Evolutionary conservation across 2,797 vertebrate species (phyloP).

Genomic region (Danio kyathit): DNA sequence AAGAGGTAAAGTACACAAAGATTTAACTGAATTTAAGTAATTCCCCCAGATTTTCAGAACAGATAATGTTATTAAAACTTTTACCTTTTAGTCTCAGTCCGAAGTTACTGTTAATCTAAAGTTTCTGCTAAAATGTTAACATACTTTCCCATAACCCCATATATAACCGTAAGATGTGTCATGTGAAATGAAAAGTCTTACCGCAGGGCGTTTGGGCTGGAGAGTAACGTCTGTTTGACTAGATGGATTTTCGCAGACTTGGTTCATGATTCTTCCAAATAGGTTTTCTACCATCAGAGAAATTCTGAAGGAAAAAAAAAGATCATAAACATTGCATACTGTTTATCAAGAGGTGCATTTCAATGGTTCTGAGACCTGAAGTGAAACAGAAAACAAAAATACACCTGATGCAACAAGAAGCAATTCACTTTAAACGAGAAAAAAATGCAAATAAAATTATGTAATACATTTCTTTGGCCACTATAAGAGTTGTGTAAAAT

Average conservation of each 20-base stretch:
- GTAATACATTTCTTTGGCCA: no score
- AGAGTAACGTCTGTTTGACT: background rate
- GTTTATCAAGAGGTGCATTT: background rate
- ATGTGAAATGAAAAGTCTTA: constrained; percentile 29
- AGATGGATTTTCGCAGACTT: background rate
- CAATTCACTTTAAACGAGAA: background rate
- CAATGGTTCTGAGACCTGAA: background rate
- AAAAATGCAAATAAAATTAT: background rate
- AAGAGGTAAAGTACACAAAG: background rate
- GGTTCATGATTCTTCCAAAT: constrained; percentile 26
- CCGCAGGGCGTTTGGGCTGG: constrained; percentile 23
- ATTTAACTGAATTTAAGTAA: background rate
- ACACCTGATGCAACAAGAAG: background rate
- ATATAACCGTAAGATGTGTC: background rate
- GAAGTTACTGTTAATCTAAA: background rate
- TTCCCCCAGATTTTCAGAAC: no score
- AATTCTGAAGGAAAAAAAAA: background rate
- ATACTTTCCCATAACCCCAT: background rate
- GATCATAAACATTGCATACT: background rate
- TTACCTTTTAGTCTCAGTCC: background rate
- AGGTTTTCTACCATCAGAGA: background rate
- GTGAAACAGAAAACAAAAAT: background rate
- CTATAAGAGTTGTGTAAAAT: no score
- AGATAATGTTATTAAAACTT: no score
- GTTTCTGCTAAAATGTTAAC: background rate